A percentile compares a stretch with the other conserved stretches of the same genome.
phyloP scores from a whole-genome alignment of 2,113 vertebrate species.

The Apteryx owenii region DNA sequence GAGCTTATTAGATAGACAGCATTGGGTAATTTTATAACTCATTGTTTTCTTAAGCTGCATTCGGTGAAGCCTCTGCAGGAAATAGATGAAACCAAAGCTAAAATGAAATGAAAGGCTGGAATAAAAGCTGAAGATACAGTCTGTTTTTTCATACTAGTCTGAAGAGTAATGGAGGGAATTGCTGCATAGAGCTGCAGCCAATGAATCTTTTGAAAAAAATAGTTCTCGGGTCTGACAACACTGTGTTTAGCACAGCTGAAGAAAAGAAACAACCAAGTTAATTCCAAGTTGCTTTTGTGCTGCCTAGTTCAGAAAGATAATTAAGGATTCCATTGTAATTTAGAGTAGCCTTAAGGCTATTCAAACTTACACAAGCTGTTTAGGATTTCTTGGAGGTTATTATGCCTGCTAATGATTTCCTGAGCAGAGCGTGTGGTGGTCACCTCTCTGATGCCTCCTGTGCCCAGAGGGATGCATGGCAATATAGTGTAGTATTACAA shows the following conservation, averaged over 20 bases:
- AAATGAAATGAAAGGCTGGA: background rate
- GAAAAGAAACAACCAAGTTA: background rate
- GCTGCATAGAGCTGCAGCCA: background rate
- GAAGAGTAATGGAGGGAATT: background rate
- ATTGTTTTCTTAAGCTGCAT: background rate
- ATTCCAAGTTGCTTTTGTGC: background rate
- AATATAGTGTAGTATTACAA: background rate
- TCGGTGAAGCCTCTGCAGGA: background rate
- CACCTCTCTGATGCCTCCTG: background rate
- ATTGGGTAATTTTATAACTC: background rate
- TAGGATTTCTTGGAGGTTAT: background rate
- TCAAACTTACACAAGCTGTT: background rate
- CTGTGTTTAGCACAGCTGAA: background rate
- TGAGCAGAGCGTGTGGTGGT: background rate
- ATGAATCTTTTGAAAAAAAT: background rate
- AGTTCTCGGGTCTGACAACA: background rate
- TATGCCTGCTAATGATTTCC: background rate
- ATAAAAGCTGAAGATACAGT: background rate
- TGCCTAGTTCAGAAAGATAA: background rate
- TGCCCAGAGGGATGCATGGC: background rate
- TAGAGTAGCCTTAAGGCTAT: background rate
- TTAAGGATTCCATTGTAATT: background rate
- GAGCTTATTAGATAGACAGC: background rate
- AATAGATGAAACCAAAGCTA: background rate
- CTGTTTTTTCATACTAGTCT: background rate